phyloP scores from a whole-genome alignment of 2,113 vertebrate genomes.

The Barbus barbus region DNA sequence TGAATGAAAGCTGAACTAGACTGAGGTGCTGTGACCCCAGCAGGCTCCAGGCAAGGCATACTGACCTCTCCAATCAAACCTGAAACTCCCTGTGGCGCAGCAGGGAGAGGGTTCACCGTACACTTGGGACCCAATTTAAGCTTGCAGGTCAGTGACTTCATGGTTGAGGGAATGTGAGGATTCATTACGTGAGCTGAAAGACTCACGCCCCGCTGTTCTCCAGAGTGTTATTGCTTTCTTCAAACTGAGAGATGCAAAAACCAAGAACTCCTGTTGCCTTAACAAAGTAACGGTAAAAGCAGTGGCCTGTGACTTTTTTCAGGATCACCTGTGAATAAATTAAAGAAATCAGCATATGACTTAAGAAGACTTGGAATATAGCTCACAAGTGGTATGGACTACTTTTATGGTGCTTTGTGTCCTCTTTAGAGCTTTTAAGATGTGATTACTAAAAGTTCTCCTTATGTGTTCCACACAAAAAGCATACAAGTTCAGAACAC shows the following conservation, averaged over 20 bases:
- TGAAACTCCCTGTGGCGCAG: conserved; percentile 5
- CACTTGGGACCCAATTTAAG: conserved; percentile 51
- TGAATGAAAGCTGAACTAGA: background rate
- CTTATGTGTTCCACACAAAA: background rate
- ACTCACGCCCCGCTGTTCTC: background rate
- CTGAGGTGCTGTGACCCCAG: background rate
- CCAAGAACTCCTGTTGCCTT: conserved; percentile 7
- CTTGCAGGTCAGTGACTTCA: conserved; percentile 19
- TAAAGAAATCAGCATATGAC: background rate
- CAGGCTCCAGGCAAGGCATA: conserved; percentile 7
- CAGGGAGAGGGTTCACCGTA: conserved; percentile 21
- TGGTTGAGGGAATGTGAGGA: background rate
- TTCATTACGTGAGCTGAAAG: conserved; percentile 43
- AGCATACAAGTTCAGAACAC: background rate
- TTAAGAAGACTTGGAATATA: too few relatives aligned
- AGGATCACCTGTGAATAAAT: background rate
- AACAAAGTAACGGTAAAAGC: background rate
- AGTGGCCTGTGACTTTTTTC: background rate
- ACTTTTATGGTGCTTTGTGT: too few relatives aligned
- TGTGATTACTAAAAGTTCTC: too few relatives aligned
- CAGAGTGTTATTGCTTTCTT: conserved; percentile 17
- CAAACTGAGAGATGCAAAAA: background rate
- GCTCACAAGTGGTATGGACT: too few relatives aligned
- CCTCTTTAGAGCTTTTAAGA: too few relatives aligned
- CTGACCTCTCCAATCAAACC: conserved; percentile 36